Evolutionary conservation across 2,113 vertebrate genomes (phyloP), one percentile per base, ranked within the genome.

Genomic region (Orientallactaga bullata): DNA sequence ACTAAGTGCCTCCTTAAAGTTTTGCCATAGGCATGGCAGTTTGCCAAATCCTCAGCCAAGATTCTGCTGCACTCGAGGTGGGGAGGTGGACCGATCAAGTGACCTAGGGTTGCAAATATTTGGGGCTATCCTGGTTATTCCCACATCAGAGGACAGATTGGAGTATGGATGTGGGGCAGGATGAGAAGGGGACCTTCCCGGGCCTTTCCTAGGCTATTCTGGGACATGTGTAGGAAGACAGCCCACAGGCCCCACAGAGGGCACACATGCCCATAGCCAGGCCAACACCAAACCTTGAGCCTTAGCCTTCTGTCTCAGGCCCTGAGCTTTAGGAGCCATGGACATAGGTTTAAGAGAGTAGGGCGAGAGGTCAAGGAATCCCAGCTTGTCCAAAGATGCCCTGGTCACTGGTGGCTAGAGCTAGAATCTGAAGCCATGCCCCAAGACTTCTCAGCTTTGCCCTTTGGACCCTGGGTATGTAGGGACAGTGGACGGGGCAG

Each of bases 401-500:
- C 55, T 51, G 55, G 88, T 82, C 91, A 37, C 76, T 69, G 74
- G 39, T 51, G 60, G 79, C 84, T 71, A 30, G 26, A 86, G 39
- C 20, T 80, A 55, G 71, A 87, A 74, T 7, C 61, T 21, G 24
- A 87, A 89, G 66, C 13, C 20, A 17, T 83, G 13, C 20, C 39
- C 17, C 26, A 8, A 86, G 76, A 58, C 26, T 47, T 16, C 78
- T 73, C 2, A 0, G 28, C 51, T 39, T 55, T 95, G 93, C 60
- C 78, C 88, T 94, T 96, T 95, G 89, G 42, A 97, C 86, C 0
- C 42, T 68, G 51, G 77, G 69, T 66, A 15, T 81, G 35, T 76
- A 39, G 32, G 32, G 61, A 51, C 35, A 30, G 7, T 39, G 20
- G 18, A 24, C 30, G 32, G 15, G 39, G 24, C 21, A 88, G 24